Base-by-base conservation (phyloP, 1,140 invertebrate genomes). In the Drosophila melanica region DNA sequence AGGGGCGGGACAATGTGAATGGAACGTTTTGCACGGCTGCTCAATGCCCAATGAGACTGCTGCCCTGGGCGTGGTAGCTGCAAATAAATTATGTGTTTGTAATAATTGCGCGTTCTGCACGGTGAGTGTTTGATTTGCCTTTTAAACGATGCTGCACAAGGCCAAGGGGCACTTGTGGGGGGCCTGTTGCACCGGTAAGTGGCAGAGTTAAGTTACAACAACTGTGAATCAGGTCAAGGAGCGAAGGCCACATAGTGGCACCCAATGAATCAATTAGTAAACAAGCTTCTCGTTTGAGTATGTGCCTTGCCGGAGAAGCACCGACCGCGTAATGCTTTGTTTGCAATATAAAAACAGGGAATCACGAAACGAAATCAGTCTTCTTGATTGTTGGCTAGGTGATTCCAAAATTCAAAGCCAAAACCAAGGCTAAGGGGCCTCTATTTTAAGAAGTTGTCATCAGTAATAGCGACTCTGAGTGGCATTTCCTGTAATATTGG, bases 31-130 rank as follows among this genome's bases (percentile, higher is more conserved):
- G 64, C 64, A 67, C 58, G 64, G 65, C 65, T 50, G 55, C 54
- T 50, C 45, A 59, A 50, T 67, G 54, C 55, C 64, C 66, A 60
- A 23, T 68, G 47, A 35, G 54, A 12, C 55, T 47, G 63, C 51
- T 47, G 53, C 27, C 30, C 30, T 14, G 45, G 23, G 37, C 27
- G 27, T 55, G 47, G 20, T 7, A 39, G 53, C 53, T 58, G 66
- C 71, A 75, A 82, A 81, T 81, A 81, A 79, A 84, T 76, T 65
- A 85, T 51, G 77, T 85, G 81, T 77, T 81, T 74, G 66, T 66
- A 77, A 73, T 76, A 67, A 64, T 59, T 63, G 58, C 58, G 63
- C 41, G 47, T 59, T 73, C 44, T 16, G 20, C 48, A 23, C 37
- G 41, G 33, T 62, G 44, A 53, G 51, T 59, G 45, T 73, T 75